Conservation (phyloP, 2,113 vertebrate genomes). For the Anthoscopus minutus region DNA sequence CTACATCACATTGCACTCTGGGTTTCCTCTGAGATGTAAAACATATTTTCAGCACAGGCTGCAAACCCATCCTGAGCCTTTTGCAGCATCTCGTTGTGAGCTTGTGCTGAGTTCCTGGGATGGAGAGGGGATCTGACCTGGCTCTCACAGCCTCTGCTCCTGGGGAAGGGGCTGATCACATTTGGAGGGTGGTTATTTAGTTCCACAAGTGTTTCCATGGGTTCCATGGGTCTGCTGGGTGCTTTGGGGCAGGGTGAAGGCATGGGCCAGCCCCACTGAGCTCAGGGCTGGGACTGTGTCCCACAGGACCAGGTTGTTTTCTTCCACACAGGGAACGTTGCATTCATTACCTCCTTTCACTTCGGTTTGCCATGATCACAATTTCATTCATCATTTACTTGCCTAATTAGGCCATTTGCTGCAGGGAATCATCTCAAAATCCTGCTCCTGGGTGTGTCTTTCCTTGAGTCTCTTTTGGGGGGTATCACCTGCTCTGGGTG, state of each 20-base stretch:
- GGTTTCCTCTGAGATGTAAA: conserved; percentile 25
- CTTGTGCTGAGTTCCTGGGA: rapidly evolving
- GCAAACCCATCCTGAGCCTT: background rate
- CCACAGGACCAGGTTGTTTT: background rate
- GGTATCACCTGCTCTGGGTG: background rate
- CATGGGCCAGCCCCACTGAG: rapidly evolving
- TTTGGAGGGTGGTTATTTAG: background rate
- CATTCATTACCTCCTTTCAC: background rate
- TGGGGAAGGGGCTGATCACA: rapidly evolving
- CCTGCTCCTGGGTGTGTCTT: background rate
- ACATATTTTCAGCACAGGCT: background rate
- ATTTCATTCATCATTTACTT: background rate
- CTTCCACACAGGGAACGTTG: rapidly evolving
- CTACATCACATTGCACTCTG: conserved; percentile 1
- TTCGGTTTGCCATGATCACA: background rate
- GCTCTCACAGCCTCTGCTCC: background rate
- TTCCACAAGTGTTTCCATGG: rapidly evolving
- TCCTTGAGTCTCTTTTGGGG: background rate
- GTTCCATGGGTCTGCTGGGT: background rate
- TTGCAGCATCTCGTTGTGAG: background rate
- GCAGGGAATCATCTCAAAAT: background rate
- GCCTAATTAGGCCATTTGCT: background rate
- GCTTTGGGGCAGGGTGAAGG: background rate
- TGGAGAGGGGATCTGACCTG: background rate
- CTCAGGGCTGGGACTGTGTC: background rate